A percentile compares a stretch with the other conserved stretches of the same genome.
phyloP scores from a whole-genome alignment of 2,888 invertebrate genomes.

The Pasiphila rectangulata region DNA sequence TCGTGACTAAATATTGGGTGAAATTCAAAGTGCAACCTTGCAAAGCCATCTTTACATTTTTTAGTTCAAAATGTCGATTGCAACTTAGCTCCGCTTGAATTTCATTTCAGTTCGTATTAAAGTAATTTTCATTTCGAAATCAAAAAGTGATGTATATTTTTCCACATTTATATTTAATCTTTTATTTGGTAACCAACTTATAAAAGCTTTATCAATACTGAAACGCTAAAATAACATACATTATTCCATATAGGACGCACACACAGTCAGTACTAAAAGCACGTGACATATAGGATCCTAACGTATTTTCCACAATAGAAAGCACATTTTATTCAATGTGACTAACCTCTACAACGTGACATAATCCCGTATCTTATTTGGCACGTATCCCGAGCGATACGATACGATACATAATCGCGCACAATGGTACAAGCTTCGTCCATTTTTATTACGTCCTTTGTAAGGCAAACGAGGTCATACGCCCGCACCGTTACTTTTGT shows the following conservation, averaged over 20 bases:
- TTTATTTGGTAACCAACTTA: no score
- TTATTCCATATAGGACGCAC: no score
- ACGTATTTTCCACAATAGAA: slow-evolving; percentile 3
- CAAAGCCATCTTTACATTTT: background rate
- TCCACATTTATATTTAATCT: no score
- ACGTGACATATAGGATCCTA: background rate
- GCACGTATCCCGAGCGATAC: slow-evolving; percentile 18
- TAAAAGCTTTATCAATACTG: no score
- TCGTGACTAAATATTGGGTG: background rate
- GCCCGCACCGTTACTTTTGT: slow-evolving; percentile 30
- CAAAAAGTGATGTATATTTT: no score
- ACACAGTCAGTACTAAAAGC: no score
- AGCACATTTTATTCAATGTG: slow-evolving; percentile 7
- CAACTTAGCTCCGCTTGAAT: background rate
- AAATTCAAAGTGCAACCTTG: slow-evolving; percentile 6
- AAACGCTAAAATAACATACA: no score
- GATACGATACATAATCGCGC: slow-evolving; percentile 21
- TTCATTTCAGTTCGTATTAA: no score
- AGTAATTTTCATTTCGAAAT: no score
- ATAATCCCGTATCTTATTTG: slow-evolving; percentile 15
- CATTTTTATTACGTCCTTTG: slow-evolving; percentile 61
- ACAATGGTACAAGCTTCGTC: slow-evolving; percentile 34
- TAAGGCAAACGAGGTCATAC: slow-evolving; percentile 53
- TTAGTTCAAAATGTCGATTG: background rate
- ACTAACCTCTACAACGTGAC: slow-evolving; percentile 9